phyloP scores from a whole-genome alignment of 2,888 invertebrate genomes.

The Polymixis flavicincta region DNA sequence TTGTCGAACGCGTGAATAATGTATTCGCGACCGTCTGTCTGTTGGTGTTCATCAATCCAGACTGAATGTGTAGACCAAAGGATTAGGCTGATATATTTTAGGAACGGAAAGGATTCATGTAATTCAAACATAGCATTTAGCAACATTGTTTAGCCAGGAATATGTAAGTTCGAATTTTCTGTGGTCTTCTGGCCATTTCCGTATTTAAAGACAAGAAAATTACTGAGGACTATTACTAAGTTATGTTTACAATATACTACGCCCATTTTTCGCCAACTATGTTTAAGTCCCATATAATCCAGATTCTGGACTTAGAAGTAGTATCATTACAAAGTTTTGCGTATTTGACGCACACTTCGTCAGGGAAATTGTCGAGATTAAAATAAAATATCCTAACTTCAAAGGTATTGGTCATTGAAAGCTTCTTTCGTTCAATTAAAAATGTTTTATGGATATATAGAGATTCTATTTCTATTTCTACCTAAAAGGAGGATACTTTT shows the following conservation, averaged over 20 bases:
- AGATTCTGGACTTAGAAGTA: neutral
- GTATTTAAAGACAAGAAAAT: neutral
- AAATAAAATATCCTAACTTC: neutral
- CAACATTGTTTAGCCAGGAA: neutral
- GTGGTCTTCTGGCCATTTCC: neutral
- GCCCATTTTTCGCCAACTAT: neutral
- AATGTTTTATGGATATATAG: neutral
- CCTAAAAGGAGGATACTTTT: too few relatives aligned
- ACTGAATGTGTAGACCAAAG: constrained; percentile 6
- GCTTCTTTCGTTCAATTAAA: constrained; percentile 8
- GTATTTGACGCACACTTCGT: neutral
- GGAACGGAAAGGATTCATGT: neutral
- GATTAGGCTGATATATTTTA: constrained; percentile 16
- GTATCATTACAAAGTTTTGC: neutral
- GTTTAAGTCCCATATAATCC: neutral
- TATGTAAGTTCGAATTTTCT: neutral
- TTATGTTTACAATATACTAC: neutral
- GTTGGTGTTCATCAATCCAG: constrained; percentile 53
- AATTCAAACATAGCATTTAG: neutral
- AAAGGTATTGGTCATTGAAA: constrained; percentile 7
- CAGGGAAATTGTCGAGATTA: neutral
- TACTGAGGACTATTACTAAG: neutral
- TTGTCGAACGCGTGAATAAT: constrained; percentile 58
- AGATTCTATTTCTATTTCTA: constrained; percentile 10
- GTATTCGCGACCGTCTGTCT: constrained; percentile 53